Conservation (phyloP, 1,140 invertebrate genomes). For the Helicoverpa armigera region DNA sequence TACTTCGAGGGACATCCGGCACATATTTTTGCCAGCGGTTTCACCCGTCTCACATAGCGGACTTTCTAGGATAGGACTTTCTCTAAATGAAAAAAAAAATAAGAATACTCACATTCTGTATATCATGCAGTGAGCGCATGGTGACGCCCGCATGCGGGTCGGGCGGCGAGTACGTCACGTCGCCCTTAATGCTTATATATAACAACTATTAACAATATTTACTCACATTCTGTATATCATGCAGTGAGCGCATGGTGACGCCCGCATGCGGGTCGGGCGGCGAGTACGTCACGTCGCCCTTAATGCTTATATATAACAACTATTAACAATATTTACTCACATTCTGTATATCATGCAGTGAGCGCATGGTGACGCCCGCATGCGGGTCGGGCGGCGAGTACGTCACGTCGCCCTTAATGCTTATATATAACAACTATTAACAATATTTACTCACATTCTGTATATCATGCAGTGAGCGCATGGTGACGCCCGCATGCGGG, state of each 20-base stretch:
- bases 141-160: constrained; percentile 88
- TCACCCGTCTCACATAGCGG: too few species aligned
- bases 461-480: constrained; percentile 86
- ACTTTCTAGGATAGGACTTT: too few species aligned
- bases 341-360: constrained; percentile 84
- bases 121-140: constrained; percentile 85
- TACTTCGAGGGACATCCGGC: too few species aligned
- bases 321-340: too few species aligned
- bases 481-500: constrained; percentile 87
- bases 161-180: constrained; percentile 96
- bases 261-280: constrained; percentile 92
- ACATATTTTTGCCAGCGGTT: too few species aligned
- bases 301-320: too few species aligned
- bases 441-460: constrained; percentile 86
- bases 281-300: constrained; percentile 95
- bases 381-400: constrained; percentile 95
- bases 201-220: too few species aligned
- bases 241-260: constrained; percentile 81
- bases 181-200: constrained; percentile 93
- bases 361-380: constrained; percentile 78
- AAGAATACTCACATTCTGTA: constrained; percentile 85
- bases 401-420: constrained; percentile 94
- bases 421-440: too few species aligned
- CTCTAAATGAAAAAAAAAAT: too few species aligned
- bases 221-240: constrained; percentile 86